Evolutionary conservation across 2,797 vertebrate species (phyloP), one percentile per base, ranked within the genome.

Genomic region (Pteropus rufus): DNA sequence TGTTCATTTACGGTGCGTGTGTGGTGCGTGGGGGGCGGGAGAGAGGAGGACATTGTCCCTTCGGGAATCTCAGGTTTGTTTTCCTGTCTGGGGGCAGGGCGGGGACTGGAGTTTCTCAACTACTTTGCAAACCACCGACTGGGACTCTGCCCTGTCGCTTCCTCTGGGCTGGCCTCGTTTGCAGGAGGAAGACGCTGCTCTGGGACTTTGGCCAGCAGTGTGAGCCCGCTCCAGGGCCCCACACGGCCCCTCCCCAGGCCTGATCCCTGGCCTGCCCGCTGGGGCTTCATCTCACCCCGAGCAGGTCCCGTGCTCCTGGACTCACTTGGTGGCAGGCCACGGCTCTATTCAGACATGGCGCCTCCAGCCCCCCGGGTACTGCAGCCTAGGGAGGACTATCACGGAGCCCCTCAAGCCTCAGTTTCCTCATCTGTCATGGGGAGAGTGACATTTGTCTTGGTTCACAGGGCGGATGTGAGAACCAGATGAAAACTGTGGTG

Each of bases 321-420:
- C 29, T 5, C 21, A 7, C 60, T 1, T 1, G 26, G 31, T 14
- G 34, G 29, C 0, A 0, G 23, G 46, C 12, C 56, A 3, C n/a
- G 31, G 89, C 60, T 76, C 31, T 52, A 21, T 31, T 26, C 15
- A 3, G 67, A 36, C n/a, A 5, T 1, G 12, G 1, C 1, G 11
- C 39, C 24, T 73, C 54, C 58, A 46, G 39, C 69, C 26, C 21
- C 18, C 4, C 9, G 2, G 16, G 69, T 1, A 2, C 41, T 26
- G 31, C 8, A 3, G 4, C 29, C 44, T 26, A 7, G 16, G 21
- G 60, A 19, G 24, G 46, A 19, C 11, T 2, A 6, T 18, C 54
- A 3, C 2, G 3, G 19, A 15, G 46, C 4, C 26, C 56, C n/a
- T 36, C 39, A 2, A 5, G 29, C 9, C 86, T 86, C 9, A 10